Evolutionary conservation across 1,140 invertebrate species (phyloP).

Genomic region (Caenorhabditis inopinata): DNA sequence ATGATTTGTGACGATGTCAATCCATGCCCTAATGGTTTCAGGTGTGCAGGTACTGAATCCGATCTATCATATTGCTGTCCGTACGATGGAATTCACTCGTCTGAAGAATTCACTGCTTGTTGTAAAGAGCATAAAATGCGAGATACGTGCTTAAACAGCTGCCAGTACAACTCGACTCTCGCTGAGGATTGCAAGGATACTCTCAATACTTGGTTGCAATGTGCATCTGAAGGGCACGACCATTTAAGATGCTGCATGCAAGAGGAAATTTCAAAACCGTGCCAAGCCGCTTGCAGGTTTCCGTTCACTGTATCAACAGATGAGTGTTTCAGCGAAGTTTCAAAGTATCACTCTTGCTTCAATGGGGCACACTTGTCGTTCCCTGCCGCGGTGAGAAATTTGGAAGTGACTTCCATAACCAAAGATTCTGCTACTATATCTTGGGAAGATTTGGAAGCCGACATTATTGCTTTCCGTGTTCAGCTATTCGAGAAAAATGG

Average conservation of each 20-base stretch:
- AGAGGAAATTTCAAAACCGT: conserved; percentile 35
- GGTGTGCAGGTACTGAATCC: background rate
- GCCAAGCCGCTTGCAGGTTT: conserved; percentile 36
- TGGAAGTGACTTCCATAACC: conserved; percentile 16
- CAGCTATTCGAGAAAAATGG: conserved; percentile 1
- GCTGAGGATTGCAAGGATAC: conserved; percentile 24
- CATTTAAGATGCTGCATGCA: conserved; percentile 40
- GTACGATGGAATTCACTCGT: conserved; percentile 17
- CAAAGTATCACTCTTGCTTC: conserved; percentile 28
- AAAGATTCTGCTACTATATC: background rate
- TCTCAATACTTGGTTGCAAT: conserved; percentile 44
- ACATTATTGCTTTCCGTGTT: conserved; percentile 1
- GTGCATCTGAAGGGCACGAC: conserved; percentile 45
- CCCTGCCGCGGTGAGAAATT: background rate
- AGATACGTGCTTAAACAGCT: background rate
- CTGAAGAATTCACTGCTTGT: conserved; percentile 35
- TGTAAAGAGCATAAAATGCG: conserved; percentile 35
- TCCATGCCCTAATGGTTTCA: conserved; percentile 37
- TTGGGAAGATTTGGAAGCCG: conserved; percentile 28
- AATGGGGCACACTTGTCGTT: background rate
- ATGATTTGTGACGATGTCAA: conserved; percentile 36
- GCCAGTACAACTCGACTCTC: conserved; percentile 36
- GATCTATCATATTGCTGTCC: conserved; percentile 27
- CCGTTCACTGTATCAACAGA: conserved; percentile 35
- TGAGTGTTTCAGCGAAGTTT: background rate